Base-by-base conservation (phyloP, 2,797 vertebrate genomes). In the Tympanoctomys barrerae region DNA sequence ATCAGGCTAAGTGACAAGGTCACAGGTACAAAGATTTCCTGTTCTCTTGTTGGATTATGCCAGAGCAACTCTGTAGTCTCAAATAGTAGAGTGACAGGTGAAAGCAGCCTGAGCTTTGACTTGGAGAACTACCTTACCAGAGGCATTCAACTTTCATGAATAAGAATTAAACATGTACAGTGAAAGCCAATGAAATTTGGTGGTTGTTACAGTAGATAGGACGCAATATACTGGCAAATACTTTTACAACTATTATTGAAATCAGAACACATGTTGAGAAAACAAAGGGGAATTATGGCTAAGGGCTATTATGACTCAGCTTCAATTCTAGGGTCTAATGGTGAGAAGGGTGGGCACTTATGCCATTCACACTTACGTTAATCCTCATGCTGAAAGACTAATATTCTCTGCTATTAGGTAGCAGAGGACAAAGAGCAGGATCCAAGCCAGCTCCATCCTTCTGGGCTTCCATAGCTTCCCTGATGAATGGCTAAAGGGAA, bases 401-500 rank as follows among this genome's bases (percentile, higher is more conserved):
- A 46, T 8, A 13, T 77, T 87, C 49, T 66, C 39, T 52, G 71
- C 42, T 85, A 89, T 42, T 77, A 81, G 81, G 68, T 26, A 95
- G 84, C 77, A 64, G 59, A 87, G 81, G 66, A 62, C 91, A 86
- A 87, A 91, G 93, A 70, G 68, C 28, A 97, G 93, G 96, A 88
- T 71, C 83, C 78, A 96, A 93, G 80, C 83, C 94, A 92, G 93
- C 83, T 66, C 92, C 94, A 80, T 88, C 77, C 85, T 84, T 71
- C 87, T 92, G 52, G 82, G 88, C 66, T 95, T 94, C 96, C 89
- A 94, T 49, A 97, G 87, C 0, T 21, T 94, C 84, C 94, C 68
- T 31, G 54, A 90, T 91, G 90, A 98, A 73, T 31, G 54, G 31
- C 91, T 46, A 24, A 42, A 2, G 96, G 96, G 97, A 97, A 31